These are phyloP conservation scores for Heterochromis multidens DNA, from an alignment of 2,113 vertebrate species.

Conservation along the genomic window DNA sequence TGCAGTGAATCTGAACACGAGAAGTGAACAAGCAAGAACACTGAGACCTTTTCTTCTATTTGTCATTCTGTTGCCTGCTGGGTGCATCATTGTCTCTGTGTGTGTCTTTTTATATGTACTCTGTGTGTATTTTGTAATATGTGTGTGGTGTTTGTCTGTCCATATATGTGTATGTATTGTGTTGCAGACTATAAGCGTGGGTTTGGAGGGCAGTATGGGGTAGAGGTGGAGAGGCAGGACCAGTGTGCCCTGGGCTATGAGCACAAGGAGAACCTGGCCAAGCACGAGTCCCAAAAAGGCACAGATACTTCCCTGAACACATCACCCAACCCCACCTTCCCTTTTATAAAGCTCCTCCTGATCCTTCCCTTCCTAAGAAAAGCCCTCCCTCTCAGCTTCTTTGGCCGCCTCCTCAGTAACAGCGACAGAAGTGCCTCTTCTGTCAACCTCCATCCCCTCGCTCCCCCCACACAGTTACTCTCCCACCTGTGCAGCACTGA, in stretches of 20 bases:
- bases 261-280: slow-evolving; percentile 88
- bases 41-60: background rate
- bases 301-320: slow-evolving; percentile 51
- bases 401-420: background rate
- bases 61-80: background rate
- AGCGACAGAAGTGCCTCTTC: background rate
- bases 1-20: background rate
- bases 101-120: background rate
- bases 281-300: slow-evolving; percentile 91
- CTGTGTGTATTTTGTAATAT: background rate
- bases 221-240: slow-evolving; percentile 87
- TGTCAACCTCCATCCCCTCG: background rate
- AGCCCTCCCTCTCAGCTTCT: background rate
- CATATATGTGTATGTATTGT: slow-evolving; percentile 42
- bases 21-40: background rate
- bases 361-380: background rate
- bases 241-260: slow-evolving; percentile 87
- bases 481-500: slow-evolving; percentile 21
- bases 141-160: background rate
- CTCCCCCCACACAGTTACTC: background rate
- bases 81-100: background rate
- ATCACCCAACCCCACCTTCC: background rate
- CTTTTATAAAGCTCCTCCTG: background rate
- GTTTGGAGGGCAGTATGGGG: slow-evolving; percentile 90
- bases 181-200: slow-evolving; percentile 91